Evolutionary conservation across 2,888 invertebrate genomes (phyloP).

Genomic region (Venusia cambrica): DNA sequence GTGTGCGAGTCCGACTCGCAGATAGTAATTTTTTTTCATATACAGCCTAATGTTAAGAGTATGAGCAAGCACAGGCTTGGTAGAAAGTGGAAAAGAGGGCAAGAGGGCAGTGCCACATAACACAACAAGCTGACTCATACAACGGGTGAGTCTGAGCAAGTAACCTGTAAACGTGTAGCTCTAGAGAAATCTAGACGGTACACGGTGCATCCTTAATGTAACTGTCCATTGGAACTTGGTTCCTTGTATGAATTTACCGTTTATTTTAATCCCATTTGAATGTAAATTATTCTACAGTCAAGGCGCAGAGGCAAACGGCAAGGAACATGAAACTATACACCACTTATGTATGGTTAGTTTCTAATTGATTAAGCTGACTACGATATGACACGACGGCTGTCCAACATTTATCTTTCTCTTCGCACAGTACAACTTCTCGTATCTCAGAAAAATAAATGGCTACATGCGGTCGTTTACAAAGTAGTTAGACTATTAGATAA

Average conservation of each 20-base stretch:
- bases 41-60: too few species aligned
- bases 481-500: too few species aligned
- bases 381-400: too few species aligned
- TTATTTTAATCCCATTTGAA: constrained; percentile 9
- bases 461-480: too few species aligned
- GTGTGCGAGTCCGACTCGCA: constrained; percentile 18
- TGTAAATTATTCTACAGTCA: constrained; percentile 7
- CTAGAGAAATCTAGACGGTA: constrained; percentile 32
- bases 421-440: too few species aligned
- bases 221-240: constrained; percentile 14
- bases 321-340: constrained; percentile 1
- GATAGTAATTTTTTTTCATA: too few species aligned
- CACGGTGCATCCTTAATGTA: constrained; percentile 21
- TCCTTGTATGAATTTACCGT: constrained; percentile 9
- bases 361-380: too few species aligned
- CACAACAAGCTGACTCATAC: constrained; percentile 37
- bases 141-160: constrained; percentile 26
- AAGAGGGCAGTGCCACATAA: constrained; percentile 36
- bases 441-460: too few species aligned
- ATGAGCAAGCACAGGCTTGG: too few species aligned
- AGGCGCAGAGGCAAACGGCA: too few species aligned
- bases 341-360: too few species aligned
- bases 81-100: constrained; percentile 49
- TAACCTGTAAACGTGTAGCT: constrained; percentile 23
- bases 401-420: too few species aligned